Evolutionary conservation across 2,113 vertebrate genomes (phyloP).

Genomic region (Phalacrocorax brasilianus): DNA sequence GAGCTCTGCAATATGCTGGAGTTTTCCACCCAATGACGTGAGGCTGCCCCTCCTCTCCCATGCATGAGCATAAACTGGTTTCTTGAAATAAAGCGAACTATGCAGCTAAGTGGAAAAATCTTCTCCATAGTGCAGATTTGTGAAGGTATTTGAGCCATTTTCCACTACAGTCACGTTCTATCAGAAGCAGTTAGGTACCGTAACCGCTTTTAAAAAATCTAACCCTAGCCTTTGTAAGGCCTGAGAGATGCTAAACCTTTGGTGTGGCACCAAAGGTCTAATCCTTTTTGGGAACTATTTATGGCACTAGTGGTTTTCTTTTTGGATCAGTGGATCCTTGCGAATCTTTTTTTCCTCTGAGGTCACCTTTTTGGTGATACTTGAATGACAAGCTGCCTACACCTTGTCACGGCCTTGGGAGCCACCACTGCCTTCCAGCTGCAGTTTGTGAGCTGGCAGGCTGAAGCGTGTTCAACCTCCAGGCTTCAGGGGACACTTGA

Average conservation of each 20-base stretch:
- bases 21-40: background rate
- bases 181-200: background rate
- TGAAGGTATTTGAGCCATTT: background rate
- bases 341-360: background rate
- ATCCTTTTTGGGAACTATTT: background rate
- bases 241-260: background rate
- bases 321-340: background rate
- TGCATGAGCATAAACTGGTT: background rate
- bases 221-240: background rate
- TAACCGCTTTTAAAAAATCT: background rate
- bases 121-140: background rate
- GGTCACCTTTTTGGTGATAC: background rate
- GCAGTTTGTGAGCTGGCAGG: background rate
- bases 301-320: background rate
- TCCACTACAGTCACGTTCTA: background rate
- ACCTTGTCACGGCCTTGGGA: background rate
- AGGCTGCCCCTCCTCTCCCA: background rate
- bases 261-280: background rate
- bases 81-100: background rate
- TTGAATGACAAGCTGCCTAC: background rate
- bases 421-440: background rate
- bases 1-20: background rate
- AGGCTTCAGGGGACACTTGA: background rate
- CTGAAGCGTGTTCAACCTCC: background rate
- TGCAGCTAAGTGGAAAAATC: background rate